Conservation (phyloP, 2,113 vertebrate species). For the Trogon melanurus region DNA sequence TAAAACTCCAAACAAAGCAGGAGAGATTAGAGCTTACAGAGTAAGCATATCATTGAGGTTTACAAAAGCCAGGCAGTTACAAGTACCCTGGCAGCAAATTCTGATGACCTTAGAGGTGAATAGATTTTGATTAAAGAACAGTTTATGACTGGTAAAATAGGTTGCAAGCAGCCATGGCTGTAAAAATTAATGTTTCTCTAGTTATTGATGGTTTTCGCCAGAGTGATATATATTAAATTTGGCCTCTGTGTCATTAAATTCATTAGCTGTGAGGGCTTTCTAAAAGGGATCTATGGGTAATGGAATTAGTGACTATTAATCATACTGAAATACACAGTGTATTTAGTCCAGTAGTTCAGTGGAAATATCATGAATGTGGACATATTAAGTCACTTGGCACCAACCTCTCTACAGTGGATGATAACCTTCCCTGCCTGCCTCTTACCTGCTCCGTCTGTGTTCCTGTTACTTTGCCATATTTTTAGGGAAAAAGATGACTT, state of each 20-base stretch:
- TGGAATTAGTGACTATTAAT: constrained; percentile 41
- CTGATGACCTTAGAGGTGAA: constrained; percentile 44
- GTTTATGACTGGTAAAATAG: constrained; percentile 47
- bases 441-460: neutral
- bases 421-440: neutral
- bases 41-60: neutral
- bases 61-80: constrained; percentile 21
- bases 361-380: neutral
- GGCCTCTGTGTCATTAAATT: constrained; percentile 46
- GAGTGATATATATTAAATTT: constrained; percentile 40
- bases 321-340: constrained; percentile 15
- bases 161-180: neutral
- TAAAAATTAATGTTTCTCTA: constrained; percentile 49
- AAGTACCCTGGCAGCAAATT: constrained; percentile 41
- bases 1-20: neutral
- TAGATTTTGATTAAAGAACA: constrained; percentile 58
- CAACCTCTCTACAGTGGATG: constrained; percentile 8
- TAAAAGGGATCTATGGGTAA: constrained; percentile 25
- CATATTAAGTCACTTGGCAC: constrained; percentile 20
- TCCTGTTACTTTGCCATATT: constrained; percentile 8
- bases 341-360: neutral
- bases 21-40: constrained; percentile 13
- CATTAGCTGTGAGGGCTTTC: constrained; percentile 47
- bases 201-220: neutral
- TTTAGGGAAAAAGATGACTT: constrained; percentile 42